Conservation (phyloP, 2,888 invertebrate genomes). For the Eugnorisma glareosa region DNA sequence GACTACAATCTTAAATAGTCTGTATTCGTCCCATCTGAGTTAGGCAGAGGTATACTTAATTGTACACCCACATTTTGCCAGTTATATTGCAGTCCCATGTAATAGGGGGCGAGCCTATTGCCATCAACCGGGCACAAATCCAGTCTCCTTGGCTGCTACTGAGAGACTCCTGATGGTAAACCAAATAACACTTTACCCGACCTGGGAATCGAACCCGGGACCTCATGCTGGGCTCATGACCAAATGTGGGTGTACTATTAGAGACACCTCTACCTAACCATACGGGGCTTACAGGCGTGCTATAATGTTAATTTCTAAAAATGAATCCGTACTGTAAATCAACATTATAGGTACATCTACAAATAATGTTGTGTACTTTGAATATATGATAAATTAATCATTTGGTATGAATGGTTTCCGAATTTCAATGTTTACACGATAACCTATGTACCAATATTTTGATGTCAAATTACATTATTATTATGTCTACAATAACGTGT, state of each 20-base stretch:
- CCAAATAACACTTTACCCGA: too few relatives aligned
- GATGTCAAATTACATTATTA: not conserved
- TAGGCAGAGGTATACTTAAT: too few relatives aligned
- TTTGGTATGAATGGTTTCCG: not conserved
- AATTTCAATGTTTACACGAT: slow-evolving; percentile 26
- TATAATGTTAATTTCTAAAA: not conserved
- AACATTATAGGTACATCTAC: not conserved
- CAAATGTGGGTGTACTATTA: too few relatives aligned
- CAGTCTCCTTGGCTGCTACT: too few relatives aligned
- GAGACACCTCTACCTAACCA: not conserved
- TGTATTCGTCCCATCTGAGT: too few relatives aligned
- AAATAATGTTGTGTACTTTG: not conserved
- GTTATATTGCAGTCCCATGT: too few relatives aligned
- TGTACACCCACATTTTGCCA: too few relatives aligned
- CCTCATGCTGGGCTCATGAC: too few relatives aligned
- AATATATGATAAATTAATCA: slow-evolving; percentile 11
- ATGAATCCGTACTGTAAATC: not conserved
- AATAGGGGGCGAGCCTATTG: too few relatives aligned
- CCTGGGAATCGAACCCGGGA: too few relatives aligned
- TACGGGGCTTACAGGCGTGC: not conserved
- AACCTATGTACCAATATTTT: slow-evolving; percentile 5
- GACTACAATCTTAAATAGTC: not conserved
- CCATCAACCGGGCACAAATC: too few relatives aligned
- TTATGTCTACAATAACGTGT: not conserved
- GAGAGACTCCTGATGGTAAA: too few relatives aligned